A percentile compares a stretch with the other conserved stretches of the same genome.
These are phyloP conservation scores for Silurus lanzhouensis DNA, from an alignment of 2,797 vertebrate genomes.

Conservation along the genomic window DNA sequence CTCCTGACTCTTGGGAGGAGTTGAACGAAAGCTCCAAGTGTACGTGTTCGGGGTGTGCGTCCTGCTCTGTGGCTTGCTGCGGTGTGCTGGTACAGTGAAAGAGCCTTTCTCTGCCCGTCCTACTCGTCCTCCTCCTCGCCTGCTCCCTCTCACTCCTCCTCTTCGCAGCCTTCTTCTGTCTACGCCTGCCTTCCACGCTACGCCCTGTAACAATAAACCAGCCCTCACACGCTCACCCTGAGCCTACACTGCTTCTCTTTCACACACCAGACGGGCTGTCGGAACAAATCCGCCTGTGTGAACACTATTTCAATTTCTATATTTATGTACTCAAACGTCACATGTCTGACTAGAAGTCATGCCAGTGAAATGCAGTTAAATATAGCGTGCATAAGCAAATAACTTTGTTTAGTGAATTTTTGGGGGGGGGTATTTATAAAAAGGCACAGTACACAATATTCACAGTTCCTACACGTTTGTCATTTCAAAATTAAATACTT, in stretches of 20 bases:
- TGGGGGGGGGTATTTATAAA: no score
- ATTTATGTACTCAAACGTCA: background rate
- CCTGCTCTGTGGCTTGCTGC: constrained; percentile 45
- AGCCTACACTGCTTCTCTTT: background rate
- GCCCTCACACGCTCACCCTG: constrained; percentile 40
- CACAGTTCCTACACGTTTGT: no score
- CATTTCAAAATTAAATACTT: no score
- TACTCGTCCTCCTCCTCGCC: constrained; percentile 49
- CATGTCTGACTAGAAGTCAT: background rate
- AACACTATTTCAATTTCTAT: background rate
- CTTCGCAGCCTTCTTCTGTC: constrained; percentile 50
- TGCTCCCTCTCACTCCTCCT: constrained; percentile 57
- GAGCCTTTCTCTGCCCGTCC: constrained; percentile 54
- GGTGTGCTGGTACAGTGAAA: constrained; percentile 48
- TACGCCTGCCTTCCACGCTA: constrained; percentile 60
- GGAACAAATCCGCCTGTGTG: background rate
- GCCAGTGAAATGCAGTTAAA: background rate
- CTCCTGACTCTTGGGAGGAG: background rate
- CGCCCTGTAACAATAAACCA: constrained; percentile 58
- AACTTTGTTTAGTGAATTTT: background rate
- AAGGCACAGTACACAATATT: no score
- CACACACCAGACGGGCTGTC: background rate
- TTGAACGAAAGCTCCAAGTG: background rate
- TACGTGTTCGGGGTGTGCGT: background rate
- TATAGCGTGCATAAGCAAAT: background rate